Base-by-base conservation (phyloP, 2,113 vertebrate genomes). In the Budorcas taxicolor region DNA sequence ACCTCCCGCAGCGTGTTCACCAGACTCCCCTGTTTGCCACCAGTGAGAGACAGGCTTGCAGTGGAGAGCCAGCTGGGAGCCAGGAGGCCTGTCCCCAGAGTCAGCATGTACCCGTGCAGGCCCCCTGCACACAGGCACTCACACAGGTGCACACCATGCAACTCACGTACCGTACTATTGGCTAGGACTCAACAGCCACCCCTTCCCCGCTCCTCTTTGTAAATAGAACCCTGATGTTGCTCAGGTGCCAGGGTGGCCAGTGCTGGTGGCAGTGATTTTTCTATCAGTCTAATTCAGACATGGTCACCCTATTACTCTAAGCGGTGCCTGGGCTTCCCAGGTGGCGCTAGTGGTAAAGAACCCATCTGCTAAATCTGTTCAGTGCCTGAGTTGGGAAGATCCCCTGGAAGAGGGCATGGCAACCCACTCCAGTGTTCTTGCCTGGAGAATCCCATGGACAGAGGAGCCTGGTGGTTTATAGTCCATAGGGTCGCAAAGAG, bases 1-100 rank as follows among this genome's bases (percentile, higher is more conserved):
- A 98, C 99, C 96, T 99, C 99, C 94, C 97, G 99, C 7, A 99
- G 96, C 0, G 99, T 99, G 71, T 98, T 97, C 74, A 99, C 95
- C 97, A 99, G 98, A 95, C 99, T 99, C 31, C 99, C 99, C 99
- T 99, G 97, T 55, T 33, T 5, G 19, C 47, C 64, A 0, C 31
- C 85, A 13, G 36, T 8, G 16, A 83, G 47, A 92, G 62, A 33
- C 50, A 88, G 86, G 55, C 15, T 57, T 64, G 13, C 1, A 2
- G 52, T 3, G 36, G 85, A 83, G 76, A 29, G 43, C 17, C 17
- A 7, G 60, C 31, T 2, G 2, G 36, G 33, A 12, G 5, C 89
- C 92, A 8, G 74, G 40, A 33, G 6, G 31, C n/a, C 74, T n/a
- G 8, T 36, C 3, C 0, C 43, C 87, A 23, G 43, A 40, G 17